Conservation (phyloP, 53 echinoderm and acorn worm species). For the Henricia sp. region DNA sequence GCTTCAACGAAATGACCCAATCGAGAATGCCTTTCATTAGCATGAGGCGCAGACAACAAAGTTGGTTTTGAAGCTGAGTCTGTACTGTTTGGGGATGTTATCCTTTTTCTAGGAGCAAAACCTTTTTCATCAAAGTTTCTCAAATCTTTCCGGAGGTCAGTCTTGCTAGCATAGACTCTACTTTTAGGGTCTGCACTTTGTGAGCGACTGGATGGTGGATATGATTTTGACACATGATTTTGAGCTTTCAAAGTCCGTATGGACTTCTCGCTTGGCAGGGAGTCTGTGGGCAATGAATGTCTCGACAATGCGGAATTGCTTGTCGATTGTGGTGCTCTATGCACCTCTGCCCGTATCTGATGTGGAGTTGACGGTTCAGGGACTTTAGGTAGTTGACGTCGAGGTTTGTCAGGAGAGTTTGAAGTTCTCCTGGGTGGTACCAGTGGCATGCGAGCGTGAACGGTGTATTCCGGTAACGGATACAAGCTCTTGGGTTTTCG, state of each 20-base stretch:
- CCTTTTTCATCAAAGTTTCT: slow-evolving; percentile 7
- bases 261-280: not conserved
- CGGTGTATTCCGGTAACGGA: not conserved
- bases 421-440: slow-evolving; percentile 9
- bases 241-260: slow-evolving; percentile 26
- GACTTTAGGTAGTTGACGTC: not conserved
- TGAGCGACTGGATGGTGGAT: slow-evolving; percentile 35
- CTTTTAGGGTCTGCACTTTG: slow-evolving; percentile 24
- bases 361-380: not conserved
- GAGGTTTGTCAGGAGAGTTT: slow-evolving; percentile 13
- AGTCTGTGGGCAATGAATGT: not conserved
- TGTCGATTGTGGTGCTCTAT: not conserved
- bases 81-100: slow-evolving; percentile 7
- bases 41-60: not conserved
- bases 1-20: slow-evolving; percentile 7
- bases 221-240: slow-evolving; percentile 17
- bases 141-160: slow-evolving; percentile 22
- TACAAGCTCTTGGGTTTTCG: not conserved
- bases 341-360: slow-evolving; percentile 11
- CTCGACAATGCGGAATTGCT: not conserved
- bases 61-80: not conserved
- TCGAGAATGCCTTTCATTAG: slow-evolving; percentile 27
- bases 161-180: slow-evolving; percentile 1
- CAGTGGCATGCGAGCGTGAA: not conserved
- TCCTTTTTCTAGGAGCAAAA: not conserved